Evolutionary conservation across 2,797 vertebrate genomes (phyloP), one percentile per base, ranked within the genome.

Genomic region (Rhinoraja longicauda): DNA sequence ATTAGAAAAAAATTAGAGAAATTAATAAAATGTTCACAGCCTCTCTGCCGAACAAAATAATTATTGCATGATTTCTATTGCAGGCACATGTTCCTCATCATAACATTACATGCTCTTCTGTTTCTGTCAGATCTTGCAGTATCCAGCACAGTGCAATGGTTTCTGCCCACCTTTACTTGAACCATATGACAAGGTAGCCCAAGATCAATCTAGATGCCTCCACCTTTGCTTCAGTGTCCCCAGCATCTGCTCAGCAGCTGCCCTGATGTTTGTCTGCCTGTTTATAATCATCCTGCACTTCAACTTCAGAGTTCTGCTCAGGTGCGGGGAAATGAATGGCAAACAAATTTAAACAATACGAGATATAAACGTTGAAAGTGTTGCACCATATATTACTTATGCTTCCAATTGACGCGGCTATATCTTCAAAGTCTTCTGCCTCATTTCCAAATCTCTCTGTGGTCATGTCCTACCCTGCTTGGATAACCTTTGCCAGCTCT

Each of bases 1-100:
- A 93, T 93, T 67, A 93, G 91, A 26, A 5, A 72, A 94, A 94
- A 95, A 95, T 95, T 94, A 95, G 94, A 94, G 94, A 93, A 93
- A 82, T 39, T 86, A 9, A n/a, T 59, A 36, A 59, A n/a, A n/a
- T 0, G 53, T 26, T 29, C 10, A 53, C 24, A 59, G 45, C 1
- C 93, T 72, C 93, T 93, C 93, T 93, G 93, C 93, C 94, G 94
- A 94, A 94, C 32, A 59, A 88, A 21, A 32, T 88, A 19, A 19
- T 59, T 67, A 15, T 36, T 39, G 32, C 13, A 0, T 1, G 0
- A 39, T 17, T 78, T 67, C 62, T 17, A 26, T 9, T 67, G 1
- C 17, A 19, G n/a, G n/a, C 84, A 67, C 24, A 36, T 67, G 84
- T 67, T 88, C 84, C 59, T 67, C n/a, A 67, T 67, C n/a, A 53